These are phyloP conservation scores for Echinometra lucunter DNA, from an alignment of 53 echinoderm and acorn worm genomes.

Conservation along the genomic window DNA sequence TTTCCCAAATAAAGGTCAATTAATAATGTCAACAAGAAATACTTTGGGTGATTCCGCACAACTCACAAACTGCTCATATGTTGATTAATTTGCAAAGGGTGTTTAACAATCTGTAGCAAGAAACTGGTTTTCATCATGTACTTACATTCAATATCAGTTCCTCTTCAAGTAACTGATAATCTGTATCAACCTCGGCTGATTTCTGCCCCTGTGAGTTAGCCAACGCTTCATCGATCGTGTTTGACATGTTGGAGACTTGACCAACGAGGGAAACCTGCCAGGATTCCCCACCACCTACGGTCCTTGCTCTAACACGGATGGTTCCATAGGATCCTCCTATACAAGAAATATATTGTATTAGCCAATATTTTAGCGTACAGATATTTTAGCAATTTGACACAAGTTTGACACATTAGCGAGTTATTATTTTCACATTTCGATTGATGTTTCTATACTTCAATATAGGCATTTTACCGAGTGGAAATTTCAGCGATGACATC, in stretches of 20 bases:
- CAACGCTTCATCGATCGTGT: constrained; percentile 88
- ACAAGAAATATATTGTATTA: not conserved
- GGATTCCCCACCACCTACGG: constrained; percentile 93
- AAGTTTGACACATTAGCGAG: no score
- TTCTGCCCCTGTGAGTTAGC: constrained; percentile 70
- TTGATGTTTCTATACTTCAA: no score
- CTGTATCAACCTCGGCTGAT: constrained; percentile 78
- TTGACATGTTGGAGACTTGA: constrained; percentile 74
- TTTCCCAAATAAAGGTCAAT: no score
- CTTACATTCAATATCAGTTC: constrained; percentile 86
- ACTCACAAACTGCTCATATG: not conserved
- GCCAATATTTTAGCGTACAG: no score
- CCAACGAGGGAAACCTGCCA: constrained; percentile 82
- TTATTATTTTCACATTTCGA: no score
- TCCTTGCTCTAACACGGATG: constrained; percentile 79
- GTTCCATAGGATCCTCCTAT: constrained; percentile 86
- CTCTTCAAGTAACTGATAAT: constrained; percentile 83
- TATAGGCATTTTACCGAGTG: no score
- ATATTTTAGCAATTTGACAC: no score
- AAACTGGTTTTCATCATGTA: not conserved
- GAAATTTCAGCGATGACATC: no score
- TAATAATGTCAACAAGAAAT: no score
- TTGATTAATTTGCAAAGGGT: not conserved
- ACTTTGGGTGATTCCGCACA: no score
- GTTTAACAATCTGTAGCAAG: no score